A percentile compares a stretch with the other conserved stretches of the same genome.
These are phyloP conservation scores for Arion vulgaris DNA, from an alignment of 1,140 invertebrate genomes.

Conservation along the genomic window DNA sequence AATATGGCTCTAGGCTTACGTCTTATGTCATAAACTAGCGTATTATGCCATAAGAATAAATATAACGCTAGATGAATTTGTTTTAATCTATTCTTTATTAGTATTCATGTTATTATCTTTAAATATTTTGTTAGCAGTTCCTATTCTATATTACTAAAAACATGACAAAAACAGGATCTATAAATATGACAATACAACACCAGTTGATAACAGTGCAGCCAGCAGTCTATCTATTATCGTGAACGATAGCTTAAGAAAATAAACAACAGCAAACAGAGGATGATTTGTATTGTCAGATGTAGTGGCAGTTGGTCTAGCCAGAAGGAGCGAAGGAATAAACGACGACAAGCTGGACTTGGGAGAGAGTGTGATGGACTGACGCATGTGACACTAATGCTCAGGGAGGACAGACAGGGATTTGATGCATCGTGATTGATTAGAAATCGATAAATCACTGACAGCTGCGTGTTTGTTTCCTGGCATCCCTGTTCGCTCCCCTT, in stretches of 20 bases:
- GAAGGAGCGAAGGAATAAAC: neutral
- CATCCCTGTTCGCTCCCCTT: neutral
- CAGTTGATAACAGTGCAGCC: too few relatives aligned
- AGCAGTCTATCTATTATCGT: too few relatives aligned
- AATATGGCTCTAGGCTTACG: too few relatives aligned
- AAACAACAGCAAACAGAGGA: neutral
- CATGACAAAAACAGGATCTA: too few relatives aligned
- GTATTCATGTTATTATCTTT: too few relatives aligned
- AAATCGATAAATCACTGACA: conserved; percentile 31
- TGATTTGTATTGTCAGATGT: neutral
- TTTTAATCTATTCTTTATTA: too few relatives aligned
- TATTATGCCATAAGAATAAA: too few relatives aligned
- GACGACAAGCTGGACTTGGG: conserved; percentile 2
- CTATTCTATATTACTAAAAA: too few relatives aligned
- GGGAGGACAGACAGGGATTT: conserved; percentile 9
- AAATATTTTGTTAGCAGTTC: too few relatives aligned
- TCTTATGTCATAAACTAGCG: too few relatives aligned
- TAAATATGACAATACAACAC: too few relatives aligned
- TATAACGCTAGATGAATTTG: too few relatives aligned
- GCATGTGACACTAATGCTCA: conserved; percentile 11
- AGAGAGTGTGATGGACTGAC: neutral
- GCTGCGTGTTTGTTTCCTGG: conserved; percentile 24
- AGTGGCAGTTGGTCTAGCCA: neutral
- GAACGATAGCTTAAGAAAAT: neutral
- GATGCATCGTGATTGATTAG: conserved; percentile 32